Conservation (phyloP, 2,113 vertebrate species). For the Corydoras maculifer region DNA sequence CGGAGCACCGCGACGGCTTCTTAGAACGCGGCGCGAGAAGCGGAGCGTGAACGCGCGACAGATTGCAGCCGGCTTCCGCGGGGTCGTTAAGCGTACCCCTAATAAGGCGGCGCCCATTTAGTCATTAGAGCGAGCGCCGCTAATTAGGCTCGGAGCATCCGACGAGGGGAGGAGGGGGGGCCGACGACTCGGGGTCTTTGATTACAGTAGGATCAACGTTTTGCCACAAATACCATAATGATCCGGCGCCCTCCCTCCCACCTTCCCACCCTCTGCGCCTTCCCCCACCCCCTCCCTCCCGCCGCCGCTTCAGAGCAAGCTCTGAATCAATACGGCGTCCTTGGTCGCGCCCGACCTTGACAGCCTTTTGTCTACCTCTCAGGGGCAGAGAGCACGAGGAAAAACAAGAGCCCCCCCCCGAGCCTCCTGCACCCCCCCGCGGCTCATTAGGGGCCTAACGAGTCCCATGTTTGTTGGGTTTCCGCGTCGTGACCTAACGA, state of each 20-base stretch:
- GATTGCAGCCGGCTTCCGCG: background rate
- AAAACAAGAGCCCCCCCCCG: constrained; percentile 32
- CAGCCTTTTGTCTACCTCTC: background rate
- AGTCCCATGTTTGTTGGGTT: constrained; percentile 59
- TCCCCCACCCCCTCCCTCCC: background rate
- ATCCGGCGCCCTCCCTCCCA: constrained; percentile 21
- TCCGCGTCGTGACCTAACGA: constrained; percentile 57
- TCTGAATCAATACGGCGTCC: background rate
- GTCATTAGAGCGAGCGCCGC: background rate
- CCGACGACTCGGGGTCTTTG: background rate
- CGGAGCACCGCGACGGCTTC: background rate
- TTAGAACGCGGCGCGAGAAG: background rate
- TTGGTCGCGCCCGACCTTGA: background rate
- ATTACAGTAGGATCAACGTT: too few relatives aligned
- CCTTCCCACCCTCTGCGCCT: too few relatives aligned
- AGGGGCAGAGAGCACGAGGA: constrained; percentile 28
- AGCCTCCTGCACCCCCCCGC: background rate
- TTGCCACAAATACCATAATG: too few relatives aligned
- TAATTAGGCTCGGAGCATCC: background rate
- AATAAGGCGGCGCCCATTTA: background rate
- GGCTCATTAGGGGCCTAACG: constrained; percentile 58
- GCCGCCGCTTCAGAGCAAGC: background rate
- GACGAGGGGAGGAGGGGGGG: background rate
- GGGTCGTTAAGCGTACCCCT: background rate
- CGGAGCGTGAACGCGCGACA: background rate